Evolutionary conservation across 2,113 vertebrate genomes (phyloP), one percentile per base, ranked within the genome.

Genomic region (Lophura nycthemera): DNA sequence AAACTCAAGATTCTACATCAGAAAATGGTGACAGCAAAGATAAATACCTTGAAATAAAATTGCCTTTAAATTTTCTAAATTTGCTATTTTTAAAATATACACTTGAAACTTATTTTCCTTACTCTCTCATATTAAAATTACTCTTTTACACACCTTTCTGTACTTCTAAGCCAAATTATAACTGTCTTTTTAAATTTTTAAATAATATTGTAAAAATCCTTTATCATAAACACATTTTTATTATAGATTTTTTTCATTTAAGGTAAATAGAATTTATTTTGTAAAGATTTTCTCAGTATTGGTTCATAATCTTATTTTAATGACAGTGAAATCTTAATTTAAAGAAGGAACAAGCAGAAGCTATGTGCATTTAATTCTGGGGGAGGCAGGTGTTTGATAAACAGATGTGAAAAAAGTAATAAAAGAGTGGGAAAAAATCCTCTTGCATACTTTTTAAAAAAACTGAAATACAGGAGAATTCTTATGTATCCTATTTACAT

Each of bases 241-340:
- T 5, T 21, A 78, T 30, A 29, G 18, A 18, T 30, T 3, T 43
- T 50, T 60, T 21, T 12, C 36, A 69, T 16, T 30, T 50, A 3
- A 50, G 30, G 3, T 75, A 75, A 16, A 74, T 8, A 22, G 0
- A 5, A 59, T 38, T 1, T 18, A 70, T n/a, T 77, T 2, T 13
- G 20, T 22, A 22, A 22, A n/a, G 7, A 24, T 84, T 72, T 81
- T 73, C 36, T 69, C 19, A 59, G 57, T 69, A 69, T 38, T 3
- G 1, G 4, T 67, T 72, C 14, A 24, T 61, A 10, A 2, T 30
- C 67, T 34, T 74, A 80, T 60, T 65, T 42, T 19, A 52, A 63
- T 59, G 2, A 57, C 1, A 11, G 3, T n/a, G 47, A 42, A 34
- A 56, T 71, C 13, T 48, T 56, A 56, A 42, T 32, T 59, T 30